phyloP scores from a whole-genome alignment of 2,113 vertebrate species.

The Saimiri boliviensis region DNA sequence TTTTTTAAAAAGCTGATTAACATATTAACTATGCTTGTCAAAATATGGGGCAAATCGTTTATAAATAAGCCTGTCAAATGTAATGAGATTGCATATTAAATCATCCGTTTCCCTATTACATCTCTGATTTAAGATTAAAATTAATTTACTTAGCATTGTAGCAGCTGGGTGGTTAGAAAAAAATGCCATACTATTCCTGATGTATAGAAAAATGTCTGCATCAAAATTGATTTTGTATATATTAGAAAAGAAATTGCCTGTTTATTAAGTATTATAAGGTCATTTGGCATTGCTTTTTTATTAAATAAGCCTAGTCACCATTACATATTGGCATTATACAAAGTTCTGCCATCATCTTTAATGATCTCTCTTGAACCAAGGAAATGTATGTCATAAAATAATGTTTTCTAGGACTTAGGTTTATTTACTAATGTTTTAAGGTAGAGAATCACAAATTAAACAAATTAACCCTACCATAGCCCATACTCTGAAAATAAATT shows the following conservation, averaged over 20 bases:
- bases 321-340: neutral
- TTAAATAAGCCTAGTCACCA: constrained; percentile 41
- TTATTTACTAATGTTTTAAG: constrained; percentile 61
- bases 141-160: constrained; percentile 74
- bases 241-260: constrained; percentile 68
- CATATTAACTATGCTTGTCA: constrained; percentile 71
- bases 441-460: constrained; percentile 26
- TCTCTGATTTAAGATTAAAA: constrained; percentile 79
- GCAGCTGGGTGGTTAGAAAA: constrained; percentile 60
- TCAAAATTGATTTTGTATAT: constrained; percentile 39
- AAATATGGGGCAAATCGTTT: constrained; percentile 66
- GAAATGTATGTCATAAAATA: constrained; percentile 40
- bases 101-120: constrained; percentile 64
- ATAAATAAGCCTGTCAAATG: constrained; percentile 72
- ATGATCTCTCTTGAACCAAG: neutral
- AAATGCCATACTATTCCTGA: constrained; percentile 44
- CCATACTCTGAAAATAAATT: constrained; percentile 16
- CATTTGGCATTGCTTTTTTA: constrained; percentile 34
- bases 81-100: constrained; percentile 78
- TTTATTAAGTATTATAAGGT: constrained; percentile 59
- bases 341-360: constrained; percentile 29
- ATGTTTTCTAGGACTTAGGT: constrained; percentile 32
- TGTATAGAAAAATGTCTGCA: constrained; percentile 53
- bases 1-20: constrained; percentile 71
- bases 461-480: constrained; percentile 21